phyloP scores from a whole-genome alignment of 64 coral and sea anemone genomes.

The Catalaphyllia jardinei region DNA sequence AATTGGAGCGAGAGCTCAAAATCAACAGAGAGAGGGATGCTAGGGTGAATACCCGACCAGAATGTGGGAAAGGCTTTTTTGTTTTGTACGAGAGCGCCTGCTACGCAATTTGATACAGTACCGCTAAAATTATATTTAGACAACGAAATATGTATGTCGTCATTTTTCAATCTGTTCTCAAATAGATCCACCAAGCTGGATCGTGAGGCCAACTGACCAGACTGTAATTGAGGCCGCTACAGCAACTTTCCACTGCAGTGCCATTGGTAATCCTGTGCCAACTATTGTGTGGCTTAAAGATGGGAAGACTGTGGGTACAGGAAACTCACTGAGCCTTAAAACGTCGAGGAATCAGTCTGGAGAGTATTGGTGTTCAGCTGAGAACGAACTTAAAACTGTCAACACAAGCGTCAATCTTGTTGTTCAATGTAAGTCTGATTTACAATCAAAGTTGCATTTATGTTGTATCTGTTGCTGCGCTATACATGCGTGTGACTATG shows the following conservation, averaged over 20 bases:
- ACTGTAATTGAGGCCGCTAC: neutral
- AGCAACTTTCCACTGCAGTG: conserved; percentile 8
- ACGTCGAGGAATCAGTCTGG: conserved; percentile 2
- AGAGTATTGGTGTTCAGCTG: neutral
- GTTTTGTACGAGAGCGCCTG: too few species aligned
- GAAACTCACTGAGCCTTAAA: neutral
- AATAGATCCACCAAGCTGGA: conserved; percentile 3
- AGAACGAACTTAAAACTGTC: neutral
- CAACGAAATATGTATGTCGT: neutral
- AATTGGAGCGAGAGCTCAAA: too few species aligned
- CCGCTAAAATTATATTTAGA: too few species aligned
- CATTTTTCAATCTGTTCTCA: neutral
- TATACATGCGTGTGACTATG: too few species aligned
- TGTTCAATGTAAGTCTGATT: neutral
- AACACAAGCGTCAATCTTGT: conserved; percentile 6
- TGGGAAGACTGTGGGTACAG: conserved; percentile 18
- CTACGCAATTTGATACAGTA: too few species aligned
- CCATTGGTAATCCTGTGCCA: conserved; percentile 18
- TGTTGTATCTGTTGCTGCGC: too few species aligned
- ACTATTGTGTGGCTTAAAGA: conserved; percentile 14
- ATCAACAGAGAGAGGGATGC: too few species aligned
- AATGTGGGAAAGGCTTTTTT: too few species aligned
- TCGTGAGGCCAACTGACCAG: neutral
- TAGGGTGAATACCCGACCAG: too few species aligned
- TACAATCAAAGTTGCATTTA: too few species aligned